These are phyloP conservation scores for Salvelinus sp. DNA, from an alignment of 2,113 vertebrate species.

Conservation along the genomic window DNA sequence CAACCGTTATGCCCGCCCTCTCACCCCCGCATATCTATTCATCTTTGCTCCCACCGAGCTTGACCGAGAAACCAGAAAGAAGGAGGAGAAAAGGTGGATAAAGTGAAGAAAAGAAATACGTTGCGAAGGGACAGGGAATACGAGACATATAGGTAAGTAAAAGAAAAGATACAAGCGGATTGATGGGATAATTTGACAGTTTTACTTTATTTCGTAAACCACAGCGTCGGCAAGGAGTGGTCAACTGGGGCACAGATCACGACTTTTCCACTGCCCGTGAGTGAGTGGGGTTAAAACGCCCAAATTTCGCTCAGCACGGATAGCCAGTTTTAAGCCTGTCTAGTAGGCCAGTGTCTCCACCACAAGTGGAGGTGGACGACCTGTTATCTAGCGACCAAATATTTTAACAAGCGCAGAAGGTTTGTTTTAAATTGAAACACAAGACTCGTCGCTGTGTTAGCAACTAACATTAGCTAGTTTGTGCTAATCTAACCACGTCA, in stretches of 20 bases:
- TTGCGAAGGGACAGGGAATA: constrained; percentile 25
- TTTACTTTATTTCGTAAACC: constrained; percentile 24
- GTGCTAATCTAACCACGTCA: not conserved
- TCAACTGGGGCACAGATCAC: constrained; percentile 48
- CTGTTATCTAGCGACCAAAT: not conserved
- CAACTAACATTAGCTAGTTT: too few species aligned
- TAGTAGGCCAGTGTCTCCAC: not conserved
- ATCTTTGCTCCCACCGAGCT: constrained; percentile 52
- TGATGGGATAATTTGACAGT: not conserved
- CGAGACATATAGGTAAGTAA: constrained; percentile 27
- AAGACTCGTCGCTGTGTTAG: not conserved
- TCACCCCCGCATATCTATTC: constrained; percentile 3
- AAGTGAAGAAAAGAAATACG: constrained; percentile 19
- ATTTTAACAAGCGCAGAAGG: not conserved
- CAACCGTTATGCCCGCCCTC: constrained; percentile 55
- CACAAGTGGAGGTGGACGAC: not conserved
- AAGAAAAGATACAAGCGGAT: too few species aligned
- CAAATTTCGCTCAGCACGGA: not conserved
- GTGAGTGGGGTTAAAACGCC: constrained; percentile 12
- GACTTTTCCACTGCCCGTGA: constrained; percentile 20
- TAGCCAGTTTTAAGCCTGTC: not conserved
- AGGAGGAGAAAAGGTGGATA: constrained; percentile 44
- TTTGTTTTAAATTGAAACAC: not conserved
- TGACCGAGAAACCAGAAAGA: constrained; percentile 57
- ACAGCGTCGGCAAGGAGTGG: constrained; percentile 73